Conservation (phyloP, 2,113 vertebrate species). For the Podarcis muralis region DNA sequence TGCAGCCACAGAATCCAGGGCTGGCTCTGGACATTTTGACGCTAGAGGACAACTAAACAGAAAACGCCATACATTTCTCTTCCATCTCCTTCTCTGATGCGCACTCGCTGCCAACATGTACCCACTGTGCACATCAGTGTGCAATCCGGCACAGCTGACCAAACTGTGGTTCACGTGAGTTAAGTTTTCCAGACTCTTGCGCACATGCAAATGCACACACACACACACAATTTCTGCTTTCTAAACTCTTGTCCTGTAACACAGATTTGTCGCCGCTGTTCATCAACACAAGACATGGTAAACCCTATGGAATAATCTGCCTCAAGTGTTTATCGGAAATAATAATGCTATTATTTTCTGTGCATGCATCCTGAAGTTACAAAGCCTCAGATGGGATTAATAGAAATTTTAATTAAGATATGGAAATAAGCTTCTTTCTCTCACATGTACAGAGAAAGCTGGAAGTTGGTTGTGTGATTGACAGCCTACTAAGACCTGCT, state of each 20-base stretch:
- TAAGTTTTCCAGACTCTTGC: neutral
- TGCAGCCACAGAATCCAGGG: no score
- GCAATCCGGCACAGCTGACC: no score
- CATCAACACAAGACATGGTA: conserved; percentile 63
- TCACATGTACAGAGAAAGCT: conserved; percentile 61
- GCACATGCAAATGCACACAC: neutral
- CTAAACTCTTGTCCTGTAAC: conserved; percentile 26
- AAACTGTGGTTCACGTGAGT: neutral
- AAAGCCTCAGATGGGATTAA: conserved; percentile 76
- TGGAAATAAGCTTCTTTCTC: conserved; percentile 75
- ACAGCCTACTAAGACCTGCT: conserved; percentile 62
- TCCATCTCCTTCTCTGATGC: no score
- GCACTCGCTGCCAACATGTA: no score
- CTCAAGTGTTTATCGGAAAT: conserved; percentile 75
- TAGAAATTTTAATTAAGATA: conserved; percentile 78
- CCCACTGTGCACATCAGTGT: neutral
- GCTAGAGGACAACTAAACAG: no score
- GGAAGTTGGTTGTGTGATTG: conserved; percentile 66
- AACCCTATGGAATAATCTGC: conserved; percentile 64
- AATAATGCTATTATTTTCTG: conserved; percentile 58
- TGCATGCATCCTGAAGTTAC: conserved; percentile 69
- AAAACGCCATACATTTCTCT: no score
- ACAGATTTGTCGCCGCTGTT: conserved; percentile 52
- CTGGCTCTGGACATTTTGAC: no score
- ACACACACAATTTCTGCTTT: neutral